These are phyloP conservation scores for Protaetia brevitarsis DNA, from an alignment of 1,140 invertebrate genomes.

Conservation along the genomic window DNA sequence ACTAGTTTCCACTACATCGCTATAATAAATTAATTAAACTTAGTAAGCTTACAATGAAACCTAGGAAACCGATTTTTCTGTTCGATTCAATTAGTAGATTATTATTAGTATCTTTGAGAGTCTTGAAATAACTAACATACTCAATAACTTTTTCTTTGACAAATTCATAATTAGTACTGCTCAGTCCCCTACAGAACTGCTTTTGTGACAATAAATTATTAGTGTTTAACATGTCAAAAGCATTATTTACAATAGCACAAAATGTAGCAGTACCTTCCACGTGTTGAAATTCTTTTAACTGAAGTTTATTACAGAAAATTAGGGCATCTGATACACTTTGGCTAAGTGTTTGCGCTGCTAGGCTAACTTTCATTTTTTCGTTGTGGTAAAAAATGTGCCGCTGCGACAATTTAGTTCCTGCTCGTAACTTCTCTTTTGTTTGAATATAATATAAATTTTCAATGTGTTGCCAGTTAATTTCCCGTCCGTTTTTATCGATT, in stretches of 20 bases:
- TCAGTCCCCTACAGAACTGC: no score
- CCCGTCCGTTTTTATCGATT: not conserved
- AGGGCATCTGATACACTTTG: not conserved
- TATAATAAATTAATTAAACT: no score
- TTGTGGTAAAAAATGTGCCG: not conserved
- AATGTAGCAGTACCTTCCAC: not conserved
- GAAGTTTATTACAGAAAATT: not conserved
- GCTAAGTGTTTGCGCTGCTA: constrained; percentile 2
- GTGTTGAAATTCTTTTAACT: not conserved
- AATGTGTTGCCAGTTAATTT: not conserved
- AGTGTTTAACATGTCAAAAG: constrained; percentile 12
- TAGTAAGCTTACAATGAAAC: no score
- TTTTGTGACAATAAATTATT: no score
- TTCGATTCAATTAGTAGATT: no score
- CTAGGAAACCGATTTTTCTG: no score
- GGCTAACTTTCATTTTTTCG: constrained; percentile 4
- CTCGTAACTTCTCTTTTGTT: not conserved
- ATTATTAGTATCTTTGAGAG: no score
- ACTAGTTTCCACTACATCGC: no score
- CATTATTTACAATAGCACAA: not conserved
- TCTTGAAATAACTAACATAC: no score
- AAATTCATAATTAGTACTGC: no score
- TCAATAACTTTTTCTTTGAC: no score
- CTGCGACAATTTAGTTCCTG: not conserved
- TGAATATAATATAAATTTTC: not conserved